Conservation (phyloP, 2,888 invertebrate genomes). For the Portevinia maculata region DNA sequence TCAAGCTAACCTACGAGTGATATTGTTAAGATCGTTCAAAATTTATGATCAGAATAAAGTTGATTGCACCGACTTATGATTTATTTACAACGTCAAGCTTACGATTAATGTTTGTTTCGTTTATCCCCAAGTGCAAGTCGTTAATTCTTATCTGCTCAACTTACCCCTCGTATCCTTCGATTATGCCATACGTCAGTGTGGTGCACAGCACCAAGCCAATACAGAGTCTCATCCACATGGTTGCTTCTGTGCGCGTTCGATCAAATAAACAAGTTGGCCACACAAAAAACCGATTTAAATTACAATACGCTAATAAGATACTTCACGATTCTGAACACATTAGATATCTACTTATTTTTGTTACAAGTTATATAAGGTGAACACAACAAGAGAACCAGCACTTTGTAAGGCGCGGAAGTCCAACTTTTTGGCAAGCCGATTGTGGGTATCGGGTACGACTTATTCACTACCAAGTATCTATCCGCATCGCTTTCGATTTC, state of each 20-base stretch:
- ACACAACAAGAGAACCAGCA: conserved; percentile 11
- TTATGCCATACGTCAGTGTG: conserved; percentile 42
- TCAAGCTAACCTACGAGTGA: background rate
- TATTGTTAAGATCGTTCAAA: no score
- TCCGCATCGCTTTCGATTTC: conserved; percentile 80
- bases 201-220: conserved; percentile 58
- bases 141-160: conserved; percentile 26
- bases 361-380: background rate
- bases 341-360: conserved; percentile 13
- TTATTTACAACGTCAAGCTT: background rate
- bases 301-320: conserved; percentile 26
- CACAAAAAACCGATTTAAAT: conserved; percentile 36
- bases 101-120: background rate
- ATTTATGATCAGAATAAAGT: no score
- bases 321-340: conserved; percentile 46
- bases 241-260: conserved; percentile 10
- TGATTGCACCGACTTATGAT: background rate
- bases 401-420: conserved; percentile 35
- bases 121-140: conserved; percentile 18
- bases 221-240: conserved; percentile 60
- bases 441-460: conserved; percentile 15
- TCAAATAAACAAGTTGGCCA: conserved; percentile 36
- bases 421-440: conserved; percentile 24
- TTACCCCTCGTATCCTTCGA: conserved; percentile 72
- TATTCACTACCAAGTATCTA: conserved; percentile 68